Base-by-base conservation (phyloP, 2,888 invertebrate genomes). In the Caradrina clavipalpis region DNA sequence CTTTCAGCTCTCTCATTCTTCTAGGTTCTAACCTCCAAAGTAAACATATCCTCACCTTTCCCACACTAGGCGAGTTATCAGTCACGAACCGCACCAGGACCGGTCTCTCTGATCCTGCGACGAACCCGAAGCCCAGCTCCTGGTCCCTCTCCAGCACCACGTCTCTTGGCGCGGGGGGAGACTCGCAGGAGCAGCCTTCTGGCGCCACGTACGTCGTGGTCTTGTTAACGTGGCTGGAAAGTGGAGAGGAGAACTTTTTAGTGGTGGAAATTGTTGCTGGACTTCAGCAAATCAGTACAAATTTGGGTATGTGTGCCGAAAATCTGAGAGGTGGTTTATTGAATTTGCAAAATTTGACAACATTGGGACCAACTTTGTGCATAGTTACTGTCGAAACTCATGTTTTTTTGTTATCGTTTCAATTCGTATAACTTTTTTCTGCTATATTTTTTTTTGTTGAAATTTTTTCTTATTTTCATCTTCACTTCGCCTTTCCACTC, bases 171-270 rank as follows among this genome's bases (percentile, higher is more conserved):
- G 98, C 97, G 0, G 98, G 98, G 0, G 98, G 97, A 65, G 97
- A 97, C 85, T 98, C 98, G 81, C 96, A 95, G 85, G 96, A 96
- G 64, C 96, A 95, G 4, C 94, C 95, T 60, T 96, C 97, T 87
- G 99, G 99, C 60, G 98, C 98, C 90, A 98, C 98, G 91, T 98
- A 98, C 0, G 98, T 98, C 0, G 99, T 98, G n/a, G 98, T 98
- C 93, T 98, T 98, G 92, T 98, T 98, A 76, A 98, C 96, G 88
- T 98, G 98, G 87, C 98, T 98, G 95, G 7, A 85, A 86, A 81
- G 35, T 61, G n/a, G n/a, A 17, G 1, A 54, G 15, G 1, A 54
- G 15, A 26, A n/a, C 1, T 17, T 35, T 21, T 17, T 35, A 4
- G 19, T 19, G 7, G 17, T 17, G 21, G 6, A 15, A 50, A 54